A percentile compares a stretch with the other conserved stretches of the same genome.
These are phyloP conservation scores for Hydrolagus affinis DNA, from an alignment of 2,113 vertebrate species.

Conservation along the genomic window DNA sequence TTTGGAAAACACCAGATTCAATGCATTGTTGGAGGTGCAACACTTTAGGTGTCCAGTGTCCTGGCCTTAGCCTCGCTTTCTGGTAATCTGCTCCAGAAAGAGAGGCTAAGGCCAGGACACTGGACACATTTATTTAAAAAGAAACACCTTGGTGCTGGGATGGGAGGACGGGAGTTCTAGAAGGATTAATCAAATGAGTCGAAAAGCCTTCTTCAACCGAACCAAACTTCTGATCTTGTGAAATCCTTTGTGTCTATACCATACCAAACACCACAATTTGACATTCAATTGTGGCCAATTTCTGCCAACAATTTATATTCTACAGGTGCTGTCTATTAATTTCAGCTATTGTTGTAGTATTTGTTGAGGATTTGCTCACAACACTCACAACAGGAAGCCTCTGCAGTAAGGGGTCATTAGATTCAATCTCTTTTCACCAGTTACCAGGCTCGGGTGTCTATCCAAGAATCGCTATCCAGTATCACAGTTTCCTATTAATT, in stretches of 20 bases:
- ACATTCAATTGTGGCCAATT: background rate
- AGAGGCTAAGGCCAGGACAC: too few species aligned
- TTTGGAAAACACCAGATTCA: too few species aligned
- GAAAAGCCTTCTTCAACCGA: background rate
- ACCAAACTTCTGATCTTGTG: background rate
- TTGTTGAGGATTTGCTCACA: conserved; percentile 12
- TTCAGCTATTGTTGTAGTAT: conserved; percentile 10
- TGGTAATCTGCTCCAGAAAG: background rate
- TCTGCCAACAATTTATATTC: background rate
- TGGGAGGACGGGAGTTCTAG: too few species aligned
- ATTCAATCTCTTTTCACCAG: conserved; percentile 48
- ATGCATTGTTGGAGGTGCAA: too few species aligned
- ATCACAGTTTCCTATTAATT: conserved; percentile 51
- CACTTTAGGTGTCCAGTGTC: too few species aligned
- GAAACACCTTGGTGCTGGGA: too few species aligned
- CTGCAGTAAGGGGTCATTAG: conserved; percentile 35
- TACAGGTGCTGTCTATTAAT: background rate
- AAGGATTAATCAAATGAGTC: too few species aligned
- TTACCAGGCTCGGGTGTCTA: conserved; percentile 37
- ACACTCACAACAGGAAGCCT: conserved; percentile 13
- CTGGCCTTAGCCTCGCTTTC: too few species aligned
- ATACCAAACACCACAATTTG: background rate
- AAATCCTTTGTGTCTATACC: background rate
- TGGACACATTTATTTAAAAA: too few species aligned
- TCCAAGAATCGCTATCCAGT: conserved; percentile 43